phyloP scores from a whole-genome alignment of 1,140 invertebrate genomes.

The Scaptomyza montana region DNA sequence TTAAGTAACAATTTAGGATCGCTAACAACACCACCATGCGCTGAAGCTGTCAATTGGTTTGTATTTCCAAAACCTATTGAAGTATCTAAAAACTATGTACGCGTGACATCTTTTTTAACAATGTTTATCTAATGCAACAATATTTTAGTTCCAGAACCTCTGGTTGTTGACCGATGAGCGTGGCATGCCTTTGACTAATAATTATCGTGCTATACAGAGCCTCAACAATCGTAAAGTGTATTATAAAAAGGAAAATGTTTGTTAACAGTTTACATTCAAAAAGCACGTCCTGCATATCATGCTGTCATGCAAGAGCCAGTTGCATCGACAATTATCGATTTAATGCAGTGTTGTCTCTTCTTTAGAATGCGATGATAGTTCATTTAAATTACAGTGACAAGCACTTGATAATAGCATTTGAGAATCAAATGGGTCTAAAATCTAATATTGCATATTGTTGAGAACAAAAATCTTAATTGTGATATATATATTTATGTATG shows the following conservation, averaged over 20 bases:
- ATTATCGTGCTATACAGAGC: conserved; percentile 82
- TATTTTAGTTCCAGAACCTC: conserved; percentile 84
- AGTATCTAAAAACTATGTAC: conserved; percentile 83
- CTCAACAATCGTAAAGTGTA: conserved; percentile 34
- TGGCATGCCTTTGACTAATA: conserved; percentile 84
- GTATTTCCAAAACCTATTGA: conserved; percentile 91
- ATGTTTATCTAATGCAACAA: background rate
- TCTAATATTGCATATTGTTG: too few species aligned
- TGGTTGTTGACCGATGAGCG: conserved; percentile 85
- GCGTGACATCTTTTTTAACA: background rate
- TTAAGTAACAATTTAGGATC: conserved; percentile 85
- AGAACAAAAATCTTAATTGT: too few species aligned
- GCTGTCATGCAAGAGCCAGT: background rate
- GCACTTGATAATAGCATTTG: too few species aligned
- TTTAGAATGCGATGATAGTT: too few species aligned
- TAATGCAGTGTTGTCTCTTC: background rate
- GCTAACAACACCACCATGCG: conserved; percentile 95
- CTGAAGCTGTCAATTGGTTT: conserved; percentile 95
- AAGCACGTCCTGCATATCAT: background rate
- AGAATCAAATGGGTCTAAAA: too few species aligned
- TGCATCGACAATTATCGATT: conserved; percentile 13
- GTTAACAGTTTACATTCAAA: background rate
- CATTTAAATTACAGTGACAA: too few species aligned
- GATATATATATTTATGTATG: too few species aligned
- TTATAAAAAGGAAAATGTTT: conserved; percentile 1